Evolutionary conservation across 2,888 invertebrate species (phyloP), one percentile per base, ranked within the genome.

Genomic region (Andrena trimmerana): DNA sequence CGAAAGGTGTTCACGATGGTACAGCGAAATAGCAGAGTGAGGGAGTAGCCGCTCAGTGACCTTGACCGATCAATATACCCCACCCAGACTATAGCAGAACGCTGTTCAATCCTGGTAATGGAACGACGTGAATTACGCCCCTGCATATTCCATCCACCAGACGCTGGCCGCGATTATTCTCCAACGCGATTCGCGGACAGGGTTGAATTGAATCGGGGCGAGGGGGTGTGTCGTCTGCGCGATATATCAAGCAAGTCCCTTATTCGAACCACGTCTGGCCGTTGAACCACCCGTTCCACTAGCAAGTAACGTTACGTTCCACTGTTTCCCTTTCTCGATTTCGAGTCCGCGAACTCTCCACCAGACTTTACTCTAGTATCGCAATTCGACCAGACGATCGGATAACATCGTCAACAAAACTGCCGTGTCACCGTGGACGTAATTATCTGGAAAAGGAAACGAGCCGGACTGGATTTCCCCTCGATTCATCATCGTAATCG

Each of bases 361-460:
- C 57, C 42, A 16, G 54, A 69, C 59, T 75, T 50, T 67, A 86
- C 68, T 73, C 71, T 16, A 59, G 57, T 29, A 74, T 50, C 66
- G 70, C 29, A 72, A 78, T 84, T 78, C 73, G 63, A 20, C 13
- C 72, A 70, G 73, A 48, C 81, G 81, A 62, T 76, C 77, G 72
- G 13, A 70, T 24, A 31, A 48, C 60, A 52, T 20, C 4, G 6
- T 10, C 20, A 10, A 4, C 57, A 78, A 81, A 83, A 78, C 73
- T 60, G 57, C 66, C 42, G 67, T 48, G 67, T 57, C 77, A 62
- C 60, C 20, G 69, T 60, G 70, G 36, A 36, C 42, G 82, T 62
- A 68, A 77, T 86, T 78, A 87, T 74, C 74, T 65, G 60, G 65
- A 50, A 79, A 81, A 86, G 86, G 86, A 86, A 86, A 81, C 76